A percentile compares a stretch with the other conserved stretches of the same genome.
Conservation (phyloP, 1,140 invertebrate genomes). For the Orchestia grillus region DNA sequence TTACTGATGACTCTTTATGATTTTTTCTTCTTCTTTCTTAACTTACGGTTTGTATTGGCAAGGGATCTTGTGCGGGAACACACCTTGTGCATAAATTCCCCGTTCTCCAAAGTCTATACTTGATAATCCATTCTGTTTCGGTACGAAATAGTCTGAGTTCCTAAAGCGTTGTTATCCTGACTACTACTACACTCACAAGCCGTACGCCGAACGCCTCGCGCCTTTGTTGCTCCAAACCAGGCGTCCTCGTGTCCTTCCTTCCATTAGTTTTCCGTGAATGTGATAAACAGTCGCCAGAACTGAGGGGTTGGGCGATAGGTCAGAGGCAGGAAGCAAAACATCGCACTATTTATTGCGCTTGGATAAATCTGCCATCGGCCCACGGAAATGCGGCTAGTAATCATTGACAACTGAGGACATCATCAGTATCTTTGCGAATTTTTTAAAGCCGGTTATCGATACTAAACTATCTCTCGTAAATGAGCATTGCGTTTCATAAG, state of each 20-base stretch:
- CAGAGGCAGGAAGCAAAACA: neutral
- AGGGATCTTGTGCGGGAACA: no score
- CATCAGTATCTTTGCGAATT: neutral
- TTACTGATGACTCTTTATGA: no score
- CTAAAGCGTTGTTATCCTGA: no score
- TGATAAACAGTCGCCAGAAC: neutral
- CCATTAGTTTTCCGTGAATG: neutral
- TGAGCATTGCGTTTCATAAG: neutral
- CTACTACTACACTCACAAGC: neutral
- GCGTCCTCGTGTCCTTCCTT: neutral
- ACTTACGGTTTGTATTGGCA: no score
- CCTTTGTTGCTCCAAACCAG: neutral
- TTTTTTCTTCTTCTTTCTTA: no score
- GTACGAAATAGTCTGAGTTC: no score
- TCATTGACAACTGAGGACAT: neutral
- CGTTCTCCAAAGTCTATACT: no score
- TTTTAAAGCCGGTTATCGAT: neutral
- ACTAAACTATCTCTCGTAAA: neutral
- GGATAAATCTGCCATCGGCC: neutral
- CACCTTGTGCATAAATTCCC: no score
- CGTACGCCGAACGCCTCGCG: neutral
- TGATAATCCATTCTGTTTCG: no score
- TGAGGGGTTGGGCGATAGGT: neutral
- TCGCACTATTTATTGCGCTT: neutral
- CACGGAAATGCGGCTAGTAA: neutral